Evolutionary conservation across 2,888 invertebrate species (phyloP).

Genomic region (Elegia similella): DNA sequence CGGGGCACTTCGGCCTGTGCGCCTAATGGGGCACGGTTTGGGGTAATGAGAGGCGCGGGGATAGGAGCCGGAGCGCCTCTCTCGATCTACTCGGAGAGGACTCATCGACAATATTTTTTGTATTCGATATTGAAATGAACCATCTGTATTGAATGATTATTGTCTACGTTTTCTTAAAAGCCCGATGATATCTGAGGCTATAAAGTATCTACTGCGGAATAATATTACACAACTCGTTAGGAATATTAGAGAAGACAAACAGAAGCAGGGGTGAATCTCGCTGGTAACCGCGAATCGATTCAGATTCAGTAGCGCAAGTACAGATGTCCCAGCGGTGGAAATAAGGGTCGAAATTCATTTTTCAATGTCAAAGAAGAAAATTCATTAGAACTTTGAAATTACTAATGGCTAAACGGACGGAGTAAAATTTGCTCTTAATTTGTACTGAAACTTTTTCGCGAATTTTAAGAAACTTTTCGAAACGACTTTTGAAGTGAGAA

Average conservation of each 20-base stretch:
- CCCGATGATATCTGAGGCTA: neutral
- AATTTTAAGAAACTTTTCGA: constrained; percentile 71
- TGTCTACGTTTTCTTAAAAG: neutral
- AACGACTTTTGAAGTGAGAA: constrained; percentile 76
- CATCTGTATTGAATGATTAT: neutral
- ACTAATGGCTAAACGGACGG: constrained; percentile 80
- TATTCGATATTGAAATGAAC: constrained; percentile 33
- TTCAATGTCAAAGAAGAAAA: constrained; percentile 80
- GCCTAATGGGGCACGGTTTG: constrained; percentile 78
- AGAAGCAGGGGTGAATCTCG: constrained; percentile 34
- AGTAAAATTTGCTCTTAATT: constrained; percentile 81
- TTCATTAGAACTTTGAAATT: constrained; percentile 82
- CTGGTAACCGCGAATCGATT: constrained; percentile 50
- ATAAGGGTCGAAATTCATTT: constrained; percentile 75
- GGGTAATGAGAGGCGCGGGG: constrained; percentile 75
- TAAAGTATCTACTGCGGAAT: neutral
- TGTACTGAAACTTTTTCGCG: constrained; percentile 75
- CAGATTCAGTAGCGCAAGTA: constrained; percentile 44
- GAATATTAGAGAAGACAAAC: neutral
- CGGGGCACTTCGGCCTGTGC: constrained; percentile 77
- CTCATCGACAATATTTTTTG: constrained; percentile 49
- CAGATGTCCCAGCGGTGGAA: constrained; percentile 60
- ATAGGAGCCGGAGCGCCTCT: constrained; percentile 43
- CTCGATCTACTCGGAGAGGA: constrained; percentile 41
- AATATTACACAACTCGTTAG: neutral